Percentiles rank a stretch among this genome's conserved stretches.
Conservation (phyloP, 2,888 invertebrate species). For the Agrochola macilenta region DNA sequence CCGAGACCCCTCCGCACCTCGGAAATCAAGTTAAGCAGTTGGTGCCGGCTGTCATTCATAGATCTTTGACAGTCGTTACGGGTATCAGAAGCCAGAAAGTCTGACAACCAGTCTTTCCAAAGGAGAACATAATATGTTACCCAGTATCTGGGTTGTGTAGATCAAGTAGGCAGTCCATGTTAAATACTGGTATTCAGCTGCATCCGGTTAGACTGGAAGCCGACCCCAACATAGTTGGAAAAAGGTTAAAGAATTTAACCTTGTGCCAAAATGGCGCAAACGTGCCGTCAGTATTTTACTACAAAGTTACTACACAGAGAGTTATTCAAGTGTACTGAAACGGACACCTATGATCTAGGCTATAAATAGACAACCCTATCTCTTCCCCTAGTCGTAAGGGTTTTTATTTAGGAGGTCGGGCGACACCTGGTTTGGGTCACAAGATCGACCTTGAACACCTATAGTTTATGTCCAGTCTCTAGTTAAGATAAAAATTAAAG, state of each 20-base stretch:
- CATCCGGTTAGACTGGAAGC: background rate
- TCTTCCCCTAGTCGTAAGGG: conserved; percentile 48
- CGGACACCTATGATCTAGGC: conserved; percentile 57
- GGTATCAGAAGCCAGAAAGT: background rate
- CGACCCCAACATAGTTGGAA: background rate
- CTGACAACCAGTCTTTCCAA: background rate
- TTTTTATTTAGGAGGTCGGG: conserved; percentile 34
- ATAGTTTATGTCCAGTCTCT: background rate
- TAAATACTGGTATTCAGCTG: background rate
- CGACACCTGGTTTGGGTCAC: conserved; percentile 25
- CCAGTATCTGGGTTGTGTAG: background rate
- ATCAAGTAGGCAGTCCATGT: background rate
- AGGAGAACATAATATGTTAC: no score
- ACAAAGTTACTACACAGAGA: conserved; percentile 44
- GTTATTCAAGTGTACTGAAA: conserved; percentile 54
- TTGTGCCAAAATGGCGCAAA: conserved; percentile 11
- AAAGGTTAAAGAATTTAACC: background rate
- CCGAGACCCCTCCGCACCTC: background rate
- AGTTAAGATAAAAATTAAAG: background rate
- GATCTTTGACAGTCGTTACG: background rate
- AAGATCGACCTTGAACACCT: conserved; percentile 36
- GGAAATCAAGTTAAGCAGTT: background rate
- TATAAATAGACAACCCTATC: conserved; percentile 53
- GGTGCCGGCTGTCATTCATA: background rate
- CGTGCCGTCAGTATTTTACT: conserved; percentile 8